A percentile compares a stretch with the other conserved stretches of the same genome.
Evolutionary conservation across 1,140 invertebrate species (phyloP).

Genomic region (Drosophila sp.): DNA sequence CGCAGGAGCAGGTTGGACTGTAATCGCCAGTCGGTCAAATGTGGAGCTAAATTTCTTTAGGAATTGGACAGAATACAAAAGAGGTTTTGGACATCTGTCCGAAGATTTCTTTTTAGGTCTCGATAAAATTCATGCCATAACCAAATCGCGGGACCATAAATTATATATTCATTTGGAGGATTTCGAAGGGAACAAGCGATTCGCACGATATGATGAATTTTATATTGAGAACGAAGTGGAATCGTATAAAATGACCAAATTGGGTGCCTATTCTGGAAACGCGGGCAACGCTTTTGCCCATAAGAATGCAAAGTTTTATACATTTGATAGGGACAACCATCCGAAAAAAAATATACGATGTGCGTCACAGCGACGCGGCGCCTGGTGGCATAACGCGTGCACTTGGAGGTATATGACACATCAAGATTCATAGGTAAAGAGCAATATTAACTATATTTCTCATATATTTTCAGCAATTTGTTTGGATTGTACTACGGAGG

Average conservation of each 20-base stretch:
- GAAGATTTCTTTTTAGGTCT: constrained; percentile 7
- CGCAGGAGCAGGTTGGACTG: neutral
- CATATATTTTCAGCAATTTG: too few relatives aligned
- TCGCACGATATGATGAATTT: constrained; percentile 13
- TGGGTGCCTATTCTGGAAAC: constrained; percentile 1
- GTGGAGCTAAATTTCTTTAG: neutral
- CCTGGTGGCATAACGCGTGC: constrained; percentile 2
- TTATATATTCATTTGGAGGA: neutral
- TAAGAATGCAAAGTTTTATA: neutral
- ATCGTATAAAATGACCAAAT: neutral
- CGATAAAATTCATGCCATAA: constrained; percentile 11
- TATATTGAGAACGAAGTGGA: constrained; percentile 2
- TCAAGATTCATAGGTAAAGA: too few relatives aligned
- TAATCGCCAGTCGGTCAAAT: constrained; percentile 5
- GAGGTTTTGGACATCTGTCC: neutral
- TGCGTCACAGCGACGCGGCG: neutral
- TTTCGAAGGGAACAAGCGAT: neutral
- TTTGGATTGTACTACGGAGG: too few relatives aligned
- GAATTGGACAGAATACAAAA: neutral
- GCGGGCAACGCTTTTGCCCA: neutral
- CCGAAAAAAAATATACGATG: neutral
- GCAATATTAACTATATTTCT: too few relatives aligned
- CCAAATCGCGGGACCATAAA: neutral
- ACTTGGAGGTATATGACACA: neutral
- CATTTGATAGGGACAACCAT: constrained; percentile 8